Evolutionary conservation across 1,140 invertebrate species (phyloP).

Genomic region (Drosophila tropicalis): DNA sequence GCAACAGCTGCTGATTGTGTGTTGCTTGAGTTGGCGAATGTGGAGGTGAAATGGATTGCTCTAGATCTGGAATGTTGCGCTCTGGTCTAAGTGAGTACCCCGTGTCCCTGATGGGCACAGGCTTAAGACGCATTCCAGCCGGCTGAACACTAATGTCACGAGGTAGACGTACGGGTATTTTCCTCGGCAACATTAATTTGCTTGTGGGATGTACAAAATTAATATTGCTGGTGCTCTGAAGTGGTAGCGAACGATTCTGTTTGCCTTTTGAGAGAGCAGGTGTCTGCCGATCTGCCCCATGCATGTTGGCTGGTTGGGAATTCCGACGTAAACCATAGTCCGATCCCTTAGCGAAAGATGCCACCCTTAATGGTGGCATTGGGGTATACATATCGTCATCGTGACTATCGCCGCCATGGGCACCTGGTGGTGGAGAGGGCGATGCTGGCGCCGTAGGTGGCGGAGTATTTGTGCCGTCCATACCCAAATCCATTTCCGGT

Average conservation of each 20-base stretch:
- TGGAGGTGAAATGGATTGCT: constrained; percentile 58
- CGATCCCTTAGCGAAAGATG: constrained; percentile 44
- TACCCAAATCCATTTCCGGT: constrained; percentile 63
- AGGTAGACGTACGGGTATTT: constrained; percentile 49
- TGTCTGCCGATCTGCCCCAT: constrained; percentile 56
- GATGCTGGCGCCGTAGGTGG: constrained; percentile 67
- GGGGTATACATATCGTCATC: not conserved
- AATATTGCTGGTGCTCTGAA: constrained; percentile 62
- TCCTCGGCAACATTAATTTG: constrained; percentile 65
- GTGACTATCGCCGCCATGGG: constrained; percentile 7
- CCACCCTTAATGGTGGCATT: constrained; percentile 57
- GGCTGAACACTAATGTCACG: constrained; percentile 57
- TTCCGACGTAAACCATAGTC: constrained; percentile 12
- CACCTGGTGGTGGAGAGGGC: constrained; percentile 55
- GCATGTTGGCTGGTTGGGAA: constrained; percentile 50
- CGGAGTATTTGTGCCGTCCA: constrained; percentile 62
- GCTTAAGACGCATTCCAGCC: constrained; percentile 53
- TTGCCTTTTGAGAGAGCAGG: constrained; percentile 29
- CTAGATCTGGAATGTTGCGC: constrained; percentile 65
- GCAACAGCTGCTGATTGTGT: constrained; percentile 1
- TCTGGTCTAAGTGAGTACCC: constrained; percentile 66
- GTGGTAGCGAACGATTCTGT: constrained; percentile 45
- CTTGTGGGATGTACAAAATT: constrained; percentile 65
- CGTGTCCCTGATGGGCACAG: constrained; percentile 65
- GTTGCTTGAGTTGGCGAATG: constrained; percentile 52